These are phyloP conservation scores for Pyrgus malvae DNA, from an alignment of 2,888 invertebrate species.

Conservation along the genomic window DNA sequence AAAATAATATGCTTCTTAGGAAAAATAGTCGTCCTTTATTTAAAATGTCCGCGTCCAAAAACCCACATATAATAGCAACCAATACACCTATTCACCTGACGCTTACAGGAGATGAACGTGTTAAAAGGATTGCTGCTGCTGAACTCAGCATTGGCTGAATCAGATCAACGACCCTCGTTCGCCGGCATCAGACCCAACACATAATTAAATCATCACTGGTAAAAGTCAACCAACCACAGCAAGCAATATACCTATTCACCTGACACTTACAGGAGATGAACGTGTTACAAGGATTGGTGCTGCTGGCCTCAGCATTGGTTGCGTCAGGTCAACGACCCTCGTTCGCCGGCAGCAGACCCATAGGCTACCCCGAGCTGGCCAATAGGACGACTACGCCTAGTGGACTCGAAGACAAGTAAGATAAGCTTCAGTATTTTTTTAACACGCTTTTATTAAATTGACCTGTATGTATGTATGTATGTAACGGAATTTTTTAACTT, in stretches of 20 bases:
- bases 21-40: too few relatives aligned
- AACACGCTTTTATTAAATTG: too few relatives aligned
- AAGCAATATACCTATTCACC: background rate
- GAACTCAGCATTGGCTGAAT: conserved; percentile 44
- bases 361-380: conserved; percentile 78
- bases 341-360: conserved; percentile 82
- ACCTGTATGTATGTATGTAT: too few relatives aligned
- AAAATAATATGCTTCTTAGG: too few relatives aligned
- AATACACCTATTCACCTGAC: background rate
- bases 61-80: too few relatives aligned
- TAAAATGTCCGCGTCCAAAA: too few relatives aligned
- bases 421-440: background rate
- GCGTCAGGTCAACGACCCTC: conserved; percentile 82
- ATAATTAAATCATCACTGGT: too few relatives aligned
- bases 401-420: conserved; percentile 66
- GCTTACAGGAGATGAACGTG: conserved; percentile 44
- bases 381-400: conserved; percentile 14
- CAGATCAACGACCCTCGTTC: conserved; percentile 84
- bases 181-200: conserved; percentile 82
- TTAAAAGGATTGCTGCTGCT: conserved; percentile 43
- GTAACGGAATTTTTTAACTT: too few relatives aligned
- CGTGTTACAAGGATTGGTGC: conserved; percentile 40
- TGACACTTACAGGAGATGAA: conserved; percentile 42
- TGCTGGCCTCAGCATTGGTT: conserved; percentile 42
- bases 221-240: too few relatives aligned